A percentile compares a stretch with the other conserved stretches of the same genome.
These are phyloP conservation scores for Rhogogaster chlorosoma DNA, from an alignment of 2,888 invertebrate genomes.

Conservation along the genomic window DNA sequence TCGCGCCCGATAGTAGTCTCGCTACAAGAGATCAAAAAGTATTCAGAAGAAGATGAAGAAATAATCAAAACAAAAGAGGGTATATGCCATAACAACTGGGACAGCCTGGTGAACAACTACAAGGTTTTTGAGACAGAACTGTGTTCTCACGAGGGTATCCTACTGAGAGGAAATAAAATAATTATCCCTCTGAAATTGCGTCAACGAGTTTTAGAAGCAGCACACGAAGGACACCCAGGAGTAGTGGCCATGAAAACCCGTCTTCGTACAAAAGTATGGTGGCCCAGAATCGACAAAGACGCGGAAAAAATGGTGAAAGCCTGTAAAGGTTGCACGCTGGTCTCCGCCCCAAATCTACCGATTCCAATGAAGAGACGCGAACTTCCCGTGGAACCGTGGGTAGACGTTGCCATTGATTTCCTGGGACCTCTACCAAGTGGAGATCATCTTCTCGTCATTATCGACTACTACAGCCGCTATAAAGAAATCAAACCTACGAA, in stretches of 20 bases:
- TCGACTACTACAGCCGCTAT: constrained; percentile 67
- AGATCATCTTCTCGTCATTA: constrained; percentile 62
- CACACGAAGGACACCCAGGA: constrained; percentile 68
- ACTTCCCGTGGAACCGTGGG: constrained; percentile 42
- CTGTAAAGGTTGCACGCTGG: constrained; percentile 41
- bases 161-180: constrained; percentile 58
- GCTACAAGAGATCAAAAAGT: background rate
- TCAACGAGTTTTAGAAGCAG: constrained; percentile 59
- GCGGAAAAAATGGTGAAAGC: constrained; percentile 54
- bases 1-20: constrained; percentile 4
- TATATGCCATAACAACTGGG: background rate
- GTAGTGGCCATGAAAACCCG: constrained; percentile 56
- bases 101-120: background rate
- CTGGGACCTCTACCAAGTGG: constrained; percentile 63
- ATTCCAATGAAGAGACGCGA: constrained; percentile 52
- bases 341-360: constrained; percentile 43
- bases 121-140: constrained; percentile 56
- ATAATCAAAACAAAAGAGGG: background rate
- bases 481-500: constrained; percentile 52
- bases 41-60: background rate
- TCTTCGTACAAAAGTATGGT: constrained; percentile 72
- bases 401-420: constrained; percentile 62
- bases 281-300: constrained; percentile 69
- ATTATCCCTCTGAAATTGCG: constrained; percentile 59
- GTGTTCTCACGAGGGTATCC: constrained; percentile 53